Base-by-base conservation (phyloP, 2,797 vertebrate genomes). In the Spatula clypeata region DNA sequence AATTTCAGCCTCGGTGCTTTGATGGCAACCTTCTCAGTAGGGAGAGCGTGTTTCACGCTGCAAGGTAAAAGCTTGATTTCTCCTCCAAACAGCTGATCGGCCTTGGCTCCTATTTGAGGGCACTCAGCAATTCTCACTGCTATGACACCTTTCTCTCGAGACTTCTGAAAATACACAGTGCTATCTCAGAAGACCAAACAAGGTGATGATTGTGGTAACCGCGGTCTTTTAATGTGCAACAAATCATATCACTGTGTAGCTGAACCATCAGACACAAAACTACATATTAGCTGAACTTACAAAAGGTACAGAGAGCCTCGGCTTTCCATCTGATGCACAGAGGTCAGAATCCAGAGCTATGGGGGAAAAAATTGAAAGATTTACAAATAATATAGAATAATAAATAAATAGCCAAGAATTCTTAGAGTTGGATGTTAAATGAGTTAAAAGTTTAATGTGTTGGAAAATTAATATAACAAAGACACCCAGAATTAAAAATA, bases 41-140 rank as follows among this genome's bases (percentile, higher is more conserved):
- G 45, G 58, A 62, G 15, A 54, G 67, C 0, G 2, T 53, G 19
- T n/a, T 86, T 72, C 36, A 60, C 29, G 13, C 17, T 65, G 14
- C 20, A 64, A 38, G 5, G 12, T 58, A 80, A 77, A 74, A 32
- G 24, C 15, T 60, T 9, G n/a, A 0, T 64, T 77, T 79, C 66
- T 47, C 20, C 60, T 83, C 62, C 40, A 72, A 69, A 40, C 2
- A 27, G 8, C 32, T 45, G 21, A 31, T 11, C 0, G 1, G 20
- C 13, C 49, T 80, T 1, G 1, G 51, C 44, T 75, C n/a, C 24
- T 0, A 0, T 49, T 15, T 14, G 27, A 86, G 11, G 34, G 40
- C 19, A 29, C 31, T 49, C 0, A 0, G 57, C 34, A 53, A n/a
- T 70, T 73, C 38, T 24, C 19, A 38, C 2, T 0, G 1, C 36